Conservation (phyloP, 2,888 invertebrate species). For the Harmothoe impar region DNA sequence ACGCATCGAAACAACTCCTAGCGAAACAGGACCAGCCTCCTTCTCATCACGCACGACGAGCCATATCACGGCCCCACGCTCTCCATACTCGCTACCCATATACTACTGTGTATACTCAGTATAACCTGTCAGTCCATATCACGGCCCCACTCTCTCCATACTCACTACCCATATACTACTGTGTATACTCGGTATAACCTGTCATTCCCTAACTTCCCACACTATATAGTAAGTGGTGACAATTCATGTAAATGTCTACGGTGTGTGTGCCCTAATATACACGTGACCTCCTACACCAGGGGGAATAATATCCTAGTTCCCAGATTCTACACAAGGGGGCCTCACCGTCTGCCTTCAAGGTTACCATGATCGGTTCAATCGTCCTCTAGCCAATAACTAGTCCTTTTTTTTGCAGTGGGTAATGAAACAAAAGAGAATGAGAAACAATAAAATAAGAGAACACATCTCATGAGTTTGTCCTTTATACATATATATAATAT, state of each 20-base stretch:
- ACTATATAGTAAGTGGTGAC: not conserved
- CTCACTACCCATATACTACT: no score
- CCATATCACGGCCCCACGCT: not conserved
- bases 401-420: not conserved
- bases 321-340: not conserved
- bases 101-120: not conserved
- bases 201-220: not conserved
- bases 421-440: not conserved
- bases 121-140: not conserved
- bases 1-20: not conserved
- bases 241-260: not conserved
- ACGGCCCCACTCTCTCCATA: not conserved
- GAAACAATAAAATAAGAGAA: conserved; percentile 11
- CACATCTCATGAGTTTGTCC: not conserved
- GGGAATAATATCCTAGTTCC: not conserved
- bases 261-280: not conserved
- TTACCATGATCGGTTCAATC: conserved; percentile 8
- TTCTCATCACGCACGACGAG: not conserved
- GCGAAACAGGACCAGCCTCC: not conserved
- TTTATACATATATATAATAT: not conserved
- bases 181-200: not conserved
- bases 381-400: not conserved
- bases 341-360: not conserved
- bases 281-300: not conserved
- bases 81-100: no score